A percentile compares a stretch with the other conserved stretches of the same genome.
Conservation (phyloP, 1,140 invertebrate genomes). For the Pinna nobilis region DNA sequence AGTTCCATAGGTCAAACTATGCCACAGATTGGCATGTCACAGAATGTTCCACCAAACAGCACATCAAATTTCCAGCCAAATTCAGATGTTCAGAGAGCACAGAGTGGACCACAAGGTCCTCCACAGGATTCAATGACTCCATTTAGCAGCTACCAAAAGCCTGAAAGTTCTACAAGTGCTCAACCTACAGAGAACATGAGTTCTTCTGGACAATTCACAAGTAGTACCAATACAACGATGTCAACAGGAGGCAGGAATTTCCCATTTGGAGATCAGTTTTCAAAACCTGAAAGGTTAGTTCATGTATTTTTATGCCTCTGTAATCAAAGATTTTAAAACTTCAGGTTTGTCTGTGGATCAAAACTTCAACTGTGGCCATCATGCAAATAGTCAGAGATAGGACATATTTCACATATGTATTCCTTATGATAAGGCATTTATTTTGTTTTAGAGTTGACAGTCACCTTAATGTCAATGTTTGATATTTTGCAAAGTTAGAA, state of each 20-base stretch:
- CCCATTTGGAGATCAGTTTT: constrained; percentile 51
- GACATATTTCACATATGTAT: too few relatives aligned
- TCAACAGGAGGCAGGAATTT: constrained; percentile 38
- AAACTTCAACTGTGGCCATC: too few relatives aligned
- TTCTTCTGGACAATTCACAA: neutral
- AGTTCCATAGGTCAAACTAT: constrained; percentile 4
- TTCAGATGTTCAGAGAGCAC: neutral
- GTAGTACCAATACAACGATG: constrained; percentile 13
- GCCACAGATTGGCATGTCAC: neutral
- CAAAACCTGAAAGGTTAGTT: constrained; percentile 54
- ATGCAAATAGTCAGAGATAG: too few relatives aligned
- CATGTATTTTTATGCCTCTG: too few relatives aligned
- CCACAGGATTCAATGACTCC: constrained; percentile 8
- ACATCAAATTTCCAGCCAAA: constrained; percentile 7
- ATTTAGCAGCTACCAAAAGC: constrained; percentile 13
- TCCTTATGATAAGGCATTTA: too few relatives aligned
- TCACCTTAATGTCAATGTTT: neutral
- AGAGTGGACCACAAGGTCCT: neutral
- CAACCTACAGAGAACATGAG: neutral
- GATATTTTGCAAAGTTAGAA: too few relatives aligned
- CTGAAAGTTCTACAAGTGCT: neutral
- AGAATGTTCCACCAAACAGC: neutral
- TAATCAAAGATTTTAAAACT: too few relatives aligned
- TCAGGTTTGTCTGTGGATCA: too few relatives aligned
- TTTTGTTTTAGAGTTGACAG: neutral